Evolutionary conservation across 1,140 invertebrate species (phyloP), one percentile per base, ranked within the genome.

Genomic region (Notospermus geniculatus): DNA sequence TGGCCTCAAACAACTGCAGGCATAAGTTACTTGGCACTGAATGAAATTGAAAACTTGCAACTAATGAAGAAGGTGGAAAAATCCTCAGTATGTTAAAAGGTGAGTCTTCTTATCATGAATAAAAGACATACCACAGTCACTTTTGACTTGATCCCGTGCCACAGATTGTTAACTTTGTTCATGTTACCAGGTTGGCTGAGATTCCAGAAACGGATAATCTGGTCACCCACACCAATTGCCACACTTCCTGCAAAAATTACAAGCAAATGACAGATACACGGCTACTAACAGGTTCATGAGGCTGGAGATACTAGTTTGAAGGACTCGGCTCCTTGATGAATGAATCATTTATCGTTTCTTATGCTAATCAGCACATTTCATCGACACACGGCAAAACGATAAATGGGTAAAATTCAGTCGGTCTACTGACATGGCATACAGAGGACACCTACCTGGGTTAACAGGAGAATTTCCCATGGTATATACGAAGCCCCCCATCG

Each of bases 91-190:
- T 43, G n/a, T 11, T n/a, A 43, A 43, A 13, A 43, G 11, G 11
- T 43, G n/a, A 13, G 39, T 13, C n/a, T n/a, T 13, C 39, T 43
- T 43, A 43, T 43, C 39, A 4, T 50, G n/a, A 19, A 50, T 7
- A 15, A 30, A 36, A 54, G n/a, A 80, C 81, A 83, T 80, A 89
- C 84, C 15, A 85, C 74, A 59, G 87, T 85, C 36, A 92, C 86
- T 82, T 89, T 90, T 22, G 86, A 86, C 70, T 86, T 87, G 11
- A 91, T 87, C 62, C 88, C 88, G 65, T 90, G 86, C 86, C 88
- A 90, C 29, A 87, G 81, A 15, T 67, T 70, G 0, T 72, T 72
- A 30, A 88, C 76, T 56, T 84, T 81, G 59, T 86, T 80, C 7
- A 62, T 32, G 22, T 70, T 72, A 2, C 57, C 57, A 29, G 61